Evolutionary conservation across 2,888 invertebrate species (phyloP).

Genomic region (Synergus japonicus): DNA sequence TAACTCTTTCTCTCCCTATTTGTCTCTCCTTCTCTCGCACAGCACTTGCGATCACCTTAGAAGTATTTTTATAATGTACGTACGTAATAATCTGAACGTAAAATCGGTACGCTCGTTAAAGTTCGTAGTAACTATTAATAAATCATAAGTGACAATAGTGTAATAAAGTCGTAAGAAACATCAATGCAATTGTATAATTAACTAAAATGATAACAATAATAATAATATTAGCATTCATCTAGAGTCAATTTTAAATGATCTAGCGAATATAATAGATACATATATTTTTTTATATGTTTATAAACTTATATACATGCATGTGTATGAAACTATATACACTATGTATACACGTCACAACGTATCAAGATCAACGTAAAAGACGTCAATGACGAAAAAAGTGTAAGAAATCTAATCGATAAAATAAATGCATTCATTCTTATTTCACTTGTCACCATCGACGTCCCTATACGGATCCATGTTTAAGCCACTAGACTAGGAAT

Average conservation of each 20-base stretch:
- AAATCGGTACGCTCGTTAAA: constrained; percentile 32
- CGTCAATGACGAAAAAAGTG: background rate
- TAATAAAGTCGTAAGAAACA: constrained; percentile 41
- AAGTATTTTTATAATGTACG: constrained; percentile 35
- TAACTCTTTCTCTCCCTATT: constrained; percentile 6
- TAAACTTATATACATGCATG: constrained; percentile 46
- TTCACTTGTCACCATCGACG: background rate
- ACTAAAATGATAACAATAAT: constrained; percentile 38
- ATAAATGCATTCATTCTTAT: background rate
- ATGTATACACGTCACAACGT: constrained; percentile 57
- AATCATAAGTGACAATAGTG: constrained; percentile 15
- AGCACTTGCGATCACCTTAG: constrained; percentile 40
- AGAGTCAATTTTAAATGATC: constrained; percentile 8
- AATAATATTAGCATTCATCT: constrained; percentile 35
- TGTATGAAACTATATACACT: constrained; percentile 52
- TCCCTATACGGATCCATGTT: background rate
- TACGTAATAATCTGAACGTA: constrained; percentile 34
- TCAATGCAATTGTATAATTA: constrained; percentile 33
- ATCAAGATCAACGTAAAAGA: background rate
- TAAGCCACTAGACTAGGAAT: background rate
- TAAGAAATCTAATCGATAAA: constrained; percentile 1
- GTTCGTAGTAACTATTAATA: constrained; percentile 8
- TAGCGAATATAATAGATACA: constrained; percentile 35
- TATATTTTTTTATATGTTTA: constrained; percentile 41
- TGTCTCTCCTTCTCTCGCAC: constrained; percentile 34